Conservation (phyloP, 2,888 invertebrate species). For the Thera obeliscata region DNA sequence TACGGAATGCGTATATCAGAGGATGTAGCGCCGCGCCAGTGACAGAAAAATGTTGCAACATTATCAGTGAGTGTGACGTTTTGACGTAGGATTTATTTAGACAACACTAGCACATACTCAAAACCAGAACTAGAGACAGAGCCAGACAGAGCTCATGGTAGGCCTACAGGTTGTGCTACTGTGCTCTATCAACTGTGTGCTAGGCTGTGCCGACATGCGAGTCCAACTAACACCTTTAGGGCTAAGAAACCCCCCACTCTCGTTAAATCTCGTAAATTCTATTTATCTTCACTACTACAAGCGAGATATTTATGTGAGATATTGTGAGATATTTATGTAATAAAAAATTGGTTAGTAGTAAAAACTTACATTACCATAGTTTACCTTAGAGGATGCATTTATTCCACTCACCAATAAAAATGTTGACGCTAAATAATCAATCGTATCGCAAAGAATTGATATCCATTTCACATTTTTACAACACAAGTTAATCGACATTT, state of each 20-base stretch:
- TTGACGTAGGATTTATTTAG: too few relatives aligned
- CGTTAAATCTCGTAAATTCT: background rate
- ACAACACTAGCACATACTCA: too few relatives aligned
- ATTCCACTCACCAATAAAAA: background rate
- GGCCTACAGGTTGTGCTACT: background rate
- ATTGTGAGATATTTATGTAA: background rate
- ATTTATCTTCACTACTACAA: background rate
- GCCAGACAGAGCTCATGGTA: too few relatives aligned
- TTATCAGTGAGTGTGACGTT: too few relatives aligned
- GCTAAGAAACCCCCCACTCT: constrained; percentile 3
- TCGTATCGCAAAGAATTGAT: background rate
- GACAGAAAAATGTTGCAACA: too few relatives aligned
- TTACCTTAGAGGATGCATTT: background rate
- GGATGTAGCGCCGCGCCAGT: too few relatives aligned
- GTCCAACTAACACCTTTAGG: constrained; percentile 6
- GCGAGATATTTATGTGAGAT: background rate
- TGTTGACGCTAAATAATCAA: background rate
- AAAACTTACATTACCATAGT: background rate
- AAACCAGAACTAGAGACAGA: too few relatives aligned
- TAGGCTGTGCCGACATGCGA: background rate
- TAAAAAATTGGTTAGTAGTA: background rate
- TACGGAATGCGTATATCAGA: too few relatives aligned
- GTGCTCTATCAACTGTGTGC: constrained; percentile 2
- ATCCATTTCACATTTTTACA: background rate
- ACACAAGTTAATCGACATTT: too few relatives aligned